These are phyloP conservation scores for Astur gentilis DNA, from an alignment of 2,113 vertebrate species.

Conservation along the genomic window DNA sequence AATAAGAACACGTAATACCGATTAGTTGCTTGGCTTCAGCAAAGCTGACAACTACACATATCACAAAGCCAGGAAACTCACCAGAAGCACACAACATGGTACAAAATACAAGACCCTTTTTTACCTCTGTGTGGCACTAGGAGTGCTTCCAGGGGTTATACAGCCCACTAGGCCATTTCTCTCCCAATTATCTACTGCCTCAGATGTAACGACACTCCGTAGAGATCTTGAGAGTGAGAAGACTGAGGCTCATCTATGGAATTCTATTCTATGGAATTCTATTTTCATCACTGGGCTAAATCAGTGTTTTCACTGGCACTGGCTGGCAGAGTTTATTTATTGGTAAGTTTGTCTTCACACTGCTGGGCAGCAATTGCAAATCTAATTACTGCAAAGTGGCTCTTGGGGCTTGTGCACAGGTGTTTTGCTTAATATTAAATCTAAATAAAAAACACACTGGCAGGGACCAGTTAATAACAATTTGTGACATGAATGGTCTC, in stretches of 20 bases:
- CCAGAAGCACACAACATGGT: background rate
- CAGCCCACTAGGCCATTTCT: background rate
- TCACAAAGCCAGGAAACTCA: background rate
- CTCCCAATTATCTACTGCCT: background rate
- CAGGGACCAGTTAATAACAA: background rate
- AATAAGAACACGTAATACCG: background rate
- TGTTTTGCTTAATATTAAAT: constrained; percentile 13
- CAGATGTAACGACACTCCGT: background rate
- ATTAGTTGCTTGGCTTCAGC: background rate
- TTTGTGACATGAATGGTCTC: background rate
- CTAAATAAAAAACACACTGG: background rate
- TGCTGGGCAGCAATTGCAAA: constrained; percentile 6
- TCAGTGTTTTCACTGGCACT: background rate
- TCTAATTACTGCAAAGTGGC: background rate
- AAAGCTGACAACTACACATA: fast-evolving
- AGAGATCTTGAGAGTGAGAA: background rate
- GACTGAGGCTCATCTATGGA: fast-evolving
- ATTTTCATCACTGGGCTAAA: background rate
- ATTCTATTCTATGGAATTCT: background rate
- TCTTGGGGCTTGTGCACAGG: background rate
- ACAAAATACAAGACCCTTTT: background rate
- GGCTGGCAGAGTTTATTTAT: background rate
- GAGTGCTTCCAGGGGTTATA: background rate
- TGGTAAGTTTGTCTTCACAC: background rate
- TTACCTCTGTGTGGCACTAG: fast-evolving